Percentiles rank a stretch among this genome's conserved stretches.
Evolutionary conservation across 2,113 vertebrate genomes (phyloP).

Genomic region (Alexandromys fortis): DNA sequence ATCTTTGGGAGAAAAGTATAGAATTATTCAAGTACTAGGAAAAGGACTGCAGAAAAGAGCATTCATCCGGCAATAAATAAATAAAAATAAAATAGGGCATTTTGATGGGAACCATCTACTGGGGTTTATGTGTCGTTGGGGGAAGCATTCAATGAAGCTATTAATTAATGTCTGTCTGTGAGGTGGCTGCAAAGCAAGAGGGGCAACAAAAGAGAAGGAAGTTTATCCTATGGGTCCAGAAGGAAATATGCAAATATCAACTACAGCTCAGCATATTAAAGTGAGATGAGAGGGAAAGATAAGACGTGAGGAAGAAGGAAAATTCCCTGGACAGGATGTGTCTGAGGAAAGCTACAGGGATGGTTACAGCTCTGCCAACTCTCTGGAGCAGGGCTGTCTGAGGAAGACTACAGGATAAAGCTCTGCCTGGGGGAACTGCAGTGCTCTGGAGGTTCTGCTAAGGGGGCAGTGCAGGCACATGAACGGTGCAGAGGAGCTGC

Average conservation of each 20-base stretch:
- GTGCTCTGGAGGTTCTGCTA: background rate
- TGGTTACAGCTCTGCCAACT: too few relatives aligned
- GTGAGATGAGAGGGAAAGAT: too few relatives aligned
- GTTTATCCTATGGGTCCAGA: background rate
- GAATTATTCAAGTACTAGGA: background rate
- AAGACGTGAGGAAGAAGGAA: background rate
- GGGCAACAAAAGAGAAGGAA: background rate
- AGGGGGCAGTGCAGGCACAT: background rate
- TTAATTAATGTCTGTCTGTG: background rate
- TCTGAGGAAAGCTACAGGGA: background rate
- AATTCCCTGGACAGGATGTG: background rate
- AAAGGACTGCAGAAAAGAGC: background rate
- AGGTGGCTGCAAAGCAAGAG: background rate
- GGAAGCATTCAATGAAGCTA: background rate
- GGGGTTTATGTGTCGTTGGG: background rate
- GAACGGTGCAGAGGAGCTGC: background rate
- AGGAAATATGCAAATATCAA: background rate
- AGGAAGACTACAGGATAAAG: too few relatives aligned
- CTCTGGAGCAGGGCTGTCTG: too few relatives aligned
- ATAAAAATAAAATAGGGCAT: background rate
- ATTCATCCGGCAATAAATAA: background rate
- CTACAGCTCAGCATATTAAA: background rate
- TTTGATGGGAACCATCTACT: background rate
- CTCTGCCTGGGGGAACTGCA: background rate
- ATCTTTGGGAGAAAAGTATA: background rate